Conservation (phyloP, 1,140 invertebrate species). For the Diprion similis region DNA sequence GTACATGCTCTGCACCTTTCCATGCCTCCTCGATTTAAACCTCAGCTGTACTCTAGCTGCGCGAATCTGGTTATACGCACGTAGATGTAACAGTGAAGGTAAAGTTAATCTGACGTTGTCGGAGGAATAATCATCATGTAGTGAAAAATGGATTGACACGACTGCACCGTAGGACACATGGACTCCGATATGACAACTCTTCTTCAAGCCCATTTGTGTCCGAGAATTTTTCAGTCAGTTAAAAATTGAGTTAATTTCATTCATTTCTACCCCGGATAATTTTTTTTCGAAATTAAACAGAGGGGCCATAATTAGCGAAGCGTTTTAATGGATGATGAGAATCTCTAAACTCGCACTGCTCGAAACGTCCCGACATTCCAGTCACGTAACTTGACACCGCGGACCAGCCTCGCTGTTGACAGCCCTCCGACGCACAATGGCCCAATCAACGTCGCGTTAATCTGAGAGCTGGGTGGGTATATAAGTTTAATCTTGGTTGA, state of each 20-base stretch:
- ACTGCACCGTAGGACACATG: no score
- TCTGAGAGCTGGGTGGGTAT: neutral
- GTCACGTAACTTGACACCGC: neutral
- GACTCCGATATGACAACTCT: no score
- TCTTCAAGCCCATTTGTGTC: no score
- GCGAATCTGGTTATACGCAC: no score
- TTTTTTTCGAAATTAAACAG: neutral
- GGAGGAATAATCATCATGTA: no score
- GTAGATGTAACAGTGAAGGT: no score
- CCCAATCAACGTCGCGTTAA: neutral
- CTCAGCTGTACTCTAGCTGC: neutral
- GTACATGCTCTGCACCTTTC: neutral
- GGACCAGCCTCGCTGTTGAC: neutral
- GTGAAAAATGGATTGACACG: no score
- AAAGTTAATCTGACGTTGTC: no score
- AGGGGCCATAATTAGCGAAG: neutral
- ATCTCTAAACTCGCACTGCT: neutral
- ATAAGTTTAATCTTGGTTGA: neutral
- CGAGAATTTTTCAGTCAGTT: neutral
- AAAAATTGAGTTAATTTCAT: neutral
- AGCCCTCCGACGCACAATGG: neutral
- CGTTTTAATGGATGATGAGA: neutral
- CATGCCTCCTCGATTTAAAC: neutral
- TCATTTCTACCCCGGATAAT: neutral
- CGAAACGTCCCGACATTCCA: neutral